Percentiles rank a stretch among this genome's conserved stretches.
phyloP scores from a whole-genome alignment of 92 coral and sea anemone species.

The Epizoanthus scotinus region DNA sequence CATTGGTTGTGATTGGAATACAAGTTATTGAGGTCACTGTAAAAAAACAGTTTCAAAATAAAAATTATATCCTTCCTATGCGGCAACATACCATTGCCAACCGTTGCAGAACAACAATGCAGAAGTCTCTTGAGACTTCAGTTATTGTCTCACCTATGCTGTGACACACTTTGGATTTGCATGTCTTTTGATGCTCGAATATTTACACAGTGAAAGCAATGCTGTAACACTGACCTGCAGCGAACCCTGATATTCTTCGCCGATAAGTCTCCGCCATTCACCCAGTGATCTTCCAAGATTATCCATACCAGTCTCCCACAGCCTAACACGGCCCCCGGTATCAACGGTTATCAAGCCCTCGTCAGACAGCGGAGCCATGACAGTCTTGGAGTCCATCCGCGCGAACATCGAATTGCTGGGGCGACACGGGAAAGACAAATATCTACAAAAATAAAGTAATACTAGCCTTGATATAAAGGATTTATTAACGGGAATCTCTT shows the following conservation, averaged over 20 bases:
- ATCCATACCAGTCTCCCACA: constrained; percentile 95
- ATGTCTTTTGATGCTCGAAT: not conserved
- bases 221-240: constrained; percentile 67
- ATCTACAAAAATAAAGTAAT: constrained; percentile 43
- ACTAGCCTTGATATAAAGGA: no score
- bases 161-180: no score
- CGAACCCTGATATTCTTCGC: constrained; percentile 74
- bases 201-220: not conserved
- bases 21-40: no score
- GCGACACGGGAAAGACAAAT: constrained; percentile 79
- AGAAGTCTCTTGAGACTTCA: no score
- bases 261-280: constrained; percentile 91
- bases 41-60: no score
- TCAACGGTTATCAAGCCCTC: constrained; percentile 91
- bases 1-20: no score
- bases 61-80: no score
- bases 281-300: constrained; percentile 82
- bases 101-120: no score
- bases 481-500: no score
- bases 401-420: constrained; percentile 63
- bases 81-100: no score
- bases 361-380: constrained; percentile 77
- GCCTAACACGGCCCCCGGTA: constrained; percentile 82
- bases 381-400: constrained; percentile 73
- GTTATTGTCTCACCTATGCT: not conserved